phyloP scores from a whole-genome alignment of 2,113 vertebrate species.

The Tamias sibiricus region DNA sequence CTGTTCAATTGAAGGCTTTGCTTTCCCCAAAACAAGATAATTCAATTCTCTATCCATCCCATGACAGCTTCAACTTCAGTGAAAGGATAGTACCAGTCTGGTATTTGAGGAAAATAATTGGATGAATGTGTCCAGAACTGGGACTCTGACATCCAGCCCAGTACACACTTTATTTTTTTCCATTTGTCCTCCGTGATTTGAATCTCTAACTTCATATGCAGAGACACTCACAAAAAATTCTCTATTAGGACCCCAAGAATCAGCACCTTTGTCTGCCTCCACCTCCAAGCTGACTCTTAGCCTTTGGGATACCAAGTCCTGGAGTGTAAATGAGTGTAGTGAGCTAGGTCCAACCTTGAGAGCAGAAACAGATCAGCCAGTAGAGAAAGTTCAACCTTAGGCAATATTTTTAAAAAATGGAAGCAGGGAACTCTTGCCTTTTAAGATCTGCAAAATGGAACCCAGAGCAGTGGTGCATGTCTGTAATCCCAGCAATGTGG shows the following conservation, averaged over 20 bases:
- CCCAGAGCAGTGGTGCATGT: not conserved
- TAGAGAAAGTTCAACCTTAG: not conserved
- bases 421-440: not conserved
- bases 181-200: not conserved
- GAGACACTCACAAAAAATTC: not conserved
- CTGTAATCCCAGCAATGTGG: too few relatives aligned
- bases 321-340: not conserved
- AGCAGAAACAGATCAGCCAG: not conserved
- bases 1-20: slow-evolving; percentile 42
- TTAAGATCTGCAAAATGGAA: slow-evolving; percentile 4
- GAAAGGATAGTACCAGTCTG: not conserved
- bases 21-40: not conserved
- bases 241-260: not conserved
- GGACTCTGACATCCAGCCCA: not conserved
- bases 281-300: not conserved
- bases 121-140: not conserved
- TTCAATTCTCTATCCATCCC: not conserved
- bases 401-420: not conserved
- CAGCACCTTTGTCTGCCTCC: not conserved
- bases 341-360: not conserved
- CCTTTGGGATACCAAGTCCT: not conserved
- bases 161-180: not conserved
- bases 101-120: not conserved
- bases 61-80: not conserved
- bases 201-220: not conserved